Percentiles rank a stretch among this genome's conserved stretches.
Conservation (phyloP, 2,113 vertebrate species). For the Scolopax mira region DNA sequence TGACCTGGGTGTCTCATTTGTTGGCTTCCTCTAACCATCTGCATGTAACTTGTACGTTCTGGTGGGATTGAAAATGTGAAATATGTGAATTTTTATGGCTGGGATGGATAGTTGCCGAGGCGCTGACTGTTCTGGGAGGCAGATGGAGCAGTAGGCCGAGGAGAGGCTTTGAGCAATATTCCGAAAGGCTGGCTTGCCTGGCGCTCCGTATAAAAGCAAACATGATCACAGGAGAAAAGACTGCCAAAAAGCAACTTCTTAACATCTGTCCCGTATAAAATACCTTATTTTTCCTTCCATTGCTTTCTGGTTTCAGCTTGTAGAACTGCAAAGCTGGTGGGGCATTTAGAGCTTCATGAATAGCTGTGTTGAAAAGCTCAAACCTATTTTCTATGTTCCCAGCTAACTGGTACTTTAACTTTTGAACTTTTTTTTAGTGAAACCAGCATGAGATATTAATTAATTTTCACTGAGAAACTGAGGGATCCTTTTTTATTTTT, state of each 20-base stretch:
- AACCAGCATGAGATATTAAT: neutral
- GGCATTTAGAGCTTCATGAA: neutral
- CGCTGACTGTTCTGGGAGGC: conserved; percentile 40
- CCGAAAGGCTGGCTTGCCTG: neutral
- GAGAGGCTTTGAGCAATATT: neutral
- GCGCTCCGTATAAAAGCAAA: neutral
- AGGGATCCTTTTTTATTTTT: neutral
- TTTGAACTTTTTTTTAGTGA: neutral
- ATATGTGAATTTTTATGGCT: conserved; percentile 36
- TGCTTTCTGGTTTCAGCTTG: neutral
- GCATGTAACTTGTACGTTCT: neutral
- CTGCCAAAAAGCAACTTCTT: conserved; percentile 6
- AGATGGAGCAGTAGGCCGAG: conserved; percentile 26
- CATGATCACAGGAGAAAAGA: neutral
- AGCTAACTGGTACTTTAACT: neutral
- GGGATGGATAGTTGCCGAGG: neutral
- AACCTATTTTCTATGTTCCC: neutral
- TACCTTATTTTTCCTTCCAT: conserved; percentile 22
- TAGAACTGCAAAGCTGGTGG: neutral
- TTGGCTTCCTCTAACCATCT: conserved; percentile 26
- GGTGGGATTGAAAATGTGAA: conserved; percentile 14
- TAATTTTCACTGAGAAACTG: neutral
- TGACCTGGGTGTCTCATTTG: conserved; percentile 34
- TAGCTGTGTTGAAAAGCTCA: neutral
- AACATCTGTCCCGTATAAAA: conserved; percentile 39